Evolutionary conservation across 30 jellyfish, hydroid and myxozoan species (phyloP), one percentile per base, ranked within the genome.

Genomic region (Calvadosia cruxmelitensis): DNA sequence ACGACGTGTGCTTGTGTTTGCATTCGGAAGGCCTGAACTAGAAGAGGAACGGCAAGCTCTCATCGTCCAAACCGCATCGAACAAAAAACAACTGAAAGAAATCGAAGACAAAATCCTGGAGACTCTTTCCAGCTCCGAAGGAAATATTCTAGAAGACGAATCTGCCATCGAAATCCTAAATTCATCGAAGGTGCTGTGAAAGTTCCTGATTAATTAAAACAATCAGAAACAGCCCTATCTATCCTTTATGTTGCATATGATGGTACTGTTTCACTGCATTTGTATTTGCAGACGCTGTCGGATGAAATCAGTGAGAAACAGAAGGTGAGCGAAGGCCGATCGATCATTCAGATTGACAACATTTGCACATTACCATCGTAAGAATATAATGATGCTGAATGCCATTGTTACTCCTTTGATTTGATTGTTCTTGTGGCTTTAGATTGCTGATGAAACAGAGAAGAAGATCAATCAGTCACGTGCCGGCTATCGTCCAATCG

Each of bases 401-500:
- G n/a, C n/a, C n/a, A n/a, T n/a, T n/a, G n/a, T n/a, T n/a, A n/a
- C n/a, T n/a, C n/a, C n/a, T n/a, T n/a, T n/a, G n/a, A n/a, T n/a
- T n/a, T n/a, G n/a, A n/a, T n/a, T n/a, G n/a, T n/a, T n/a, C n/a
- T n/a, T n/a, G n/a, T n/a, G n/a, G n/a, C n/a, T 25, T 13, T 34
- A 86, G 98, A 79, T 89, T 32, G 98, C 98, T 0, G 98, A 89
- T 29, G 98, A 89, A 68, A 89, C 98, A 2, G 98, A 89, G 68
- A 89, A 80, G 90, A 81, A 89, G 71, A 89, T 89, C 74, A 89
- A 89, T 71, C 95, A 89, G 50, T 81, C 95, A 13, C 93, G 98
- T 27, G 84, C 86, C 29, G 98, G 98, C 0, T 89, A 89, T 61
- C 93, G 93, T 27, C 94, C 98, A 36, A 89, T 89, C 48, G 98